A percentile compares a stretch with the other conserved stretches of the same genome.
These are phyloP conservation scores for Montipora foliosa DNA, from an alignment of 64 coral and sea anemone species.

Conservation along the genomic window DNA sequence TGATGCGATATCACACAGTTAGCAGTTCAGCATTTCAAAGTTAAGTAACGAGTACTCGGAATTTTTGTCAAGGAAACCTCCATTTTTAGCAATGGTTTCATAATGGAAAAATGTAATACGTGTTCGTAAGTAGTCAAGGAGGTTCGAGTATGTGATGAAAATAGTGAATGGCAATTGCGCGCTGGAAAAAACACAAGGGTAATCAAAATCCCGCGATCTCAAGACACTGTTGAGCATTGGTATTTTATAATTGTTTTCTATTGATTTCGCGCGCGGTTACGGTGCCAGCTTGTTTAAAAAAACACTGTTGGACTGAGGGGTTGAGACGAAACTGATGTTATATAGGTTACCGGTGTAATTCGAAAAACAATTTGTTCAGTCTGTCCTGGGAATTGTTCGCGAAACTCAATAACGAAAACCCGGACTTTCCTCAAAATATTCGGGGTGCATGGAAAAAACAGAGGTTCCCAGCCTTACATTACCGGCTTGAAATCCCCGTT, in stretches of 20 bases:
- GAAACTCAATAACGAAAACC: not conserved
- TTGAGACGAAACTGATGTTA: not conserved
- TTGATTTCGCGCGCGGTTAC: not conserved
- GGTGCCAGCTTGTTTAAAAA: not conserved
- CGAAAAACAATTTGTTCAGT: slow-evolving; percentile 40
- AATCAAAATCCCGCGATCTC: slow-evolving; percentile 25
- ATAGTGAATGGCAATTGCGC: not conserved
- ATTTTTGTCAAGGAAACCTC: too few relatives aligned
- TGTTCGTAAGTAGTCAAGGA: not conserved
- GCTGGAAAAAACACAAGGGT: not conserved
- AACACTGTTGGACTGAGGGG: not conserved
- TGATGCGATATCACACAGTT: too few relatives aligned
- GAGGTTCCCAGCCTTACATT: not conserved
- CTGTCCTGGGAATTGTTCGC: not conserved
- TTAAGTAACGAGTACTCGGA: too few relatives aligned
- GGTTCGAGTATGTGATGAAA: not conserved
- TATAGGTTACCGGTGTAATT: not conserved
- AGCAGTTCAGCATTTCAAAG: too few relatives aligned
- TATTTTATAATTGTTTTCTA: slow-evolving; percentile 23
- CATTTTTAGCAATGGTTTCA: too few relatives aligned
- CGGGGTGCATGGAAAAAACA: not conserved
- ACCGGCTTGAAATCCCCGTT: not conserved
- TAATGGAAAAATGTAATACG: too few relatives aligned
- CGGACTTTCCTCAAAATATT: not conserved
- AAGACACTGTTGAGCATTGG: not conserved